Base-by-base conservation (phyloP, 2,888 invertebrate genomes). In the Himalopsyche kuldschensis region DNA sequence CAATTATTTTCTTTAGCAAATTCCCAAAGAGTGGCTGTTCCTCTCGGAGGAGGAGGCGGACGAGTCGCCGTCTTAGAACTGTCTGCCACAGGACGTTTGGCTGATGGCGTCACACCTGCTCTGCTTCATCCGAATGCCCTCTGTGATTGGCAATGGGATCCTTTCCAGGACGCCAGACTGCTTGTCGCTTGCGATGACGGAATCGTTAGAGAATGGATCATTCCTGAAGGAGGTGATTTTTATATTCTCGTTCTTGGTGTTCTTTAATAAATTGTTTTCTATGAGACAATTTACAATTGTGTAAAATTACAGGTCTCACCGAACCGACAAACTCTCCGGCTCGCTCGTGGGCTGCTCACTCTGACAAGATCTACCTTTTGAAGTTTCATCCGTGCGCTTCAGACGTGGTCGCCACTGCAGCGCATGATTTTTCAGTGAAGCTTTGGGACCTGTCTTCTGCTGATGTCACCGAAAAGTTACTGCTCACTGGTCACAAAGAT, bases 131-230 rank as follows among this genome's bases (percentile, higher is more conserved):
- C 97, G 81, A 95, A 95, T 87, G 95, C 95, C 87, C 94, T 98
- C 48, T 96, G 96, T 93, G 99, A 99, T 91, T 97, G 98, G 90
- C 94, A 95, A 83, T 99, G 97, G 96, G 98, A 98, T 92, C 98
- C 98, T 0, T 98, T 98, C 90, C 93, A 97, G 89, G 92, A 94
- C 87, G 92, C 93, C 80, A 92, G 96, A 80, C 92, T 99, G 84
- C 95, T 97, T 69, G 97, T 97, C 69, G 97, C 96, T 35, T 97
- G 97, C 88, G 98, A 98, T 88, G 97, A 97, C 89, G 98, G 98
- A 1, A 93, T 93, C 86, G 93, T 97, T 32, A 93, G 95, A 85
- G 90, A 97, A 84, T 97, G 97, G 97, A 92, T 93, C 85, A 94
- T 97, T 86, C 96, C 96, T 0, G 93, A 93, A 6, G 93, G 90